Conservation (phyloP, 2,888 invertebrate genomes). For the Polyploca ridens region DNA sequence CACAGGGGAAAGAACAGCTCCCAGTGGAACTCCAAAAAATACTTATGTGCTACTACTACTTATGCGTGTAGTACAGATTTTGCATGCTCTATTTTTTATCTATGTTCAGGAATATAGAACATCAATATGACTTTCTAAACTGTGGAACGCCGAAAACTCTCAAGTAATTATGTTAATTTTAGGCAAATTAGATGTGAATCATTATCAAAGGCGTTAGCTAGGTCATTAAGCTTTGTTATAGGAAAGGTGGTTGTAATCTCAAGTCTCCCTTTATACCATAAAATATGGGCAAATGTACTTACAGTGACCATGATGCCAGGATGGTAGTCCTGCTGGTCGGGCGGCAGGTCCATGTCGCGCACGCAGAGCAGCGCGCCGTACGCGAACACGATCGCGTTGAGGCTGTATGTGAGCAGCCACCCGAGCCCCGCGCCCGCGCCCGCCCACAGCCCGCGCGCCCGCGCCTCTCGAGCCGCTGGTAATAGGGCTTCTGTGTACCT, state of each 20-base stretch:
- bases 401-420: constrained; percentile 90
- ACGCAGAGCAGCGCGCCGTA: constrained; percentile 90
- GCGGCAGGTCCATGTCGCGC: constrained; percentile 82
- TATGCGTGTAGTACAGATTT: not conserved
- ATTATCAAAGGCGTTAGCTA: not conserved
- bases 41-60: not conserved
- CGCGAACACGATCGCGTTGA: constrained; percentile 91
- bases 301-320: constrained; percentile 89
- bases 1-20: not conserved
- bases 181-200: not conserved
- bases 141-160: not conserved
- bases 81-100: not conserved
- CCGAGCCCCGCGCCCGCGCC: constrained; percentile 88
- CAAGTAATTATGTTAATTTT: not conserved
- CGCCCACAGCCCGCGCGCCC: constrained; percentile 86
- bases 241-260: no score
- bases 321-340: constrained; percentile 85
- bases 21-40: not conserved
- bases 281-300: constrained; percentile 36
- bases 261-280: no score
- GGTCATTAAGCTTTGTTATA: not conserved
- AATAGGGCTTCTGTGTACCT: constrained; percentile 79
- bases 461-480: constrained; percentile 83
- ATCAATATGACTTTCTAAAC: not conserved
- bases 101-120: not conserved